Evolutionary conservation across 2,888 invertebrate species (phyloP).

Genomic region (Entomobrya proxima): DNA sequence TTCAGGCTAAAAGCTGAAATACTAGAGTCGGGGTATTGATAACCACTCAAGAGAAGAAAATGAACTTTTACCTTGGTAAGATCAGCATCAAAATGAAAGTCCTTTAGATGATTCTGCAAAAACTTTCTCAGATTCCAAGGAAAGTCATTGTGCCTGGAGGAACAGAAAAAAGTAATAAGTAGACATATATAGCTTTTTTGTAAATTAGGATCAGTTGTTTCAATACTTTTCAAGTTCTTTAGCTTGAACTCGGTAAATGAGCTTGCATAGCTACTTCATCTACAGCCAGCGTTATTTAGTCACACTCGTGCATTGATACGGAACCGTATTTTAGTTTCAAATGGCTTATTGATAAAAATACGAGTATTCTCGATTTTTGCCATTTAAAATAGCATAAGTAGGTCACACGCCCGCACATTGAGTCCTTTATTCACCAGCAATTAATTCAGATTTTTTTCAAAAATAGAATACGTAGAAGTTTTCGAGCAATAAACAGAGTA

Average conservation of each 20-base stretch:
- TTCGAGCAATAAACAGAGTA: too few species aligned
- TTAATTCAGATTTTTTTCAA: too few species aligned
- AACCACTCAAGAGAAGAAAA: conserved; percentile 12
- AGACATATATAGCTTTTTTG: not conserved
- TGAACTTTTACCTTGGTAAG: conserved; percentile 56
- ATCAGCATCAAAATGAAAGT: conserved; percentile 62
- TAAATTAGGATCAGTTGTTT: conserved; percentile 8
- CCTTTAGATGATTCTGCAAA: conserved; percentile 89
- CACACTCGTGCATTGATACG: too few species aligned
- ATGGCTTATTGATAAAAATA: too few species aligned
- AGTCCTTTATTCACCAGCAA: too few species aligned
- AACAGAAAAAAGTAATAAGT: conserved; percentile 9
- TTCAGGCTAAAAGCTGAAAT: not conserved
- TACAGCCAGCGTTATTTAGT: too few species aligned
- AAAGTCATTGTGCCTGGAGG: conserved; percentile 86
- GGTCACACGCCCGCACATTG: too few species aligned
- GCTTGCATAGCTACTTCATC: not conserved
- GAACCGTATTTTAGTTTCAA: too few species aligned
- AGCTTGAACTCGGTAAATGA: not conserved
- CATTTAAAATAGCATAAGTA: too few species aligned
- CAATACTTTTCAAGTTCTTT: not conserved
- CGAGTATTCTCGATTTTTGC: too few species aligned
- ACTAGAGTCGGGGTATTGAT: not conserved
- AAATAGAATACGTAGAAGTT: too few species aligned
- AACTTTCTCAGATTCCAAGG: conserved; percentile 95